These are phyloP conservation scores for Dryobotodes eremita DNA, from an alignment of 2,888 invertebrate genomes.

Conservation along the genomic window DNA sequence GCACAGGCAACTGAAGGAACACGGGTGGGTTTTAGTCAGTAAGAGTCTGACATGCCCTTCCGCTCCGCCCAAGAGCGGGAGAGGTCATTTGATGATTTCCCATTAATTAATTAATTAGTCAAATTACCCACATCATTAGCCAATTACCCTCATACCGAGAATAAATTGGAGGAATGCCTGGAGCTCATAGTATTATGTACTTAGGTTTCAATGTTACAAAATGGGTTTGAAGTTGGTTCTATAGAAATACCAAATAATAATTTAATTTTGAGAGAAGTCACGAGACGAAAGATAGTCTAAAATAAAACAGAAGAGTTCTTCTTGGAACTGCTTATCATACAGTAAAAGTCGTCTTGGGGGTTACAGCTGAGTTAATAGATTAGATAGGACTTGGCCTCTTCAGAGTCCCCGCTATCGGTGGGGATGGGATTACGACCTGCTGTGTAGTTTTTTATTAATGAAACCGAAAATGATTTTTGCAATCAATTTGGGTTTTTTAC, in stretches of 20 bases:
- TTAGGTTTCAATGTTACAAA: background rate
- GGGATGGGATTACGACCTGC: background rate
- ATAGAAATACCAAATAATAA: background rate
- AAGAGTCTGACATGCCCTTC: too few relatives aligned
- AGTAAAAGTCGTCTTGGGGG: constrained; percentile 1
- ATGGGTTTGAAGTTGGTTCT: background rate
- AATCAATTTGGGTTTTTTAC: background rate
- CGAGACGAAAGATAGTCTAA: background rate
- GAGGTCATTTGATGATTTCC: too few relatives aligned
- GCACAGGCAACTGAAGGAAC: too few relatives aligned
- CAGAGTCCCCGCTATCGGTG: background rate
- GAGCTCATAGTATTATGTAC: background rate
- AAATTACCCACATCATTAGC: too few relatives aligned
- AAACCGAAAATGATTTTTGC: background rate
- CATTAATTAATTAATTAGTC: too few relatives aligned
- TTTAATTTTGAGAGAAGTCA: background rate
- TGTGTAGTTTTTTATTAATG: background rate
- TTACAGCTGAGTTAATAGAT: constrained; percentile 31
- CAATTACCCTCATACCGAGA: too few relatives aligned
- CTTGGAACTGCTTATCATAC: constrained; percentile 3
- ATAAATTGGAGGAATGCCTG: background rate
- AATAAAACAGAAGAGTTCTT: constrained; percentile 12
- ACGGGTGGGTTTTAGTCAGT: too few relatives aligned
- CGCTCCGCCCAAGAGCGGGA: too few relatives aligned
- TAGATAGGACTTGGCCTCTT: constrained; percentile 34